These are phyloP conservation scores for Reinhardtius hippoglossoides DNA, from an alignment of 2,113 vertebrate genomes.

Conservation along the genomic window DNA sequence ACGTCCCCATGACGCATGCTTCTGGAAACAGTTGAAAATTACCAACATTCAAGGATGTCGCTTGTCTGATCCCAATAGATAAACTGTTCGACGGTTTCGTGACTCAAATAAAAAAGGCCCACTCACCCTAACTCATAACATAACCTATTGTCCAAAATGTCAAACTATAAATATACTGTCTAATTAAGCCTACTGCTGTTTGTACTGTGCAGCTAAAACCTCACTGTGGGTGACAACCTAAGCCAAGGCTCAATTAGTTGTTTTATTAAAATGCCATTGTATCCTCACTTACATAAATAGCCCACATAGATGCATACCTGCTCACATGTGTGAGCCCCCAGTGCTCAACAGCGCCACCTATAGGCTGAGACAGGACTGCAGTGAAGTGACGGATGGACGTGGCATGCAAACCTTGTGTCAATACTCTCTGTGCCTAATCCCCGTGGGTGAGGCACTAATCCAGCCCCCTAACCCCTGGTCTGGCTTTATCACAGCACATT, in stretches of 20 bases:
- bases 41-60: too few relatives aligned
- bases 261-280: neutral
- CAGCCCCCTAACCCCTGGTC: constrained; percentile 36
- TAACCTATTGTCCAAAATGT: too few relatives aligned
- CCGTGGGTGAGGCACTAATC: constrained; percentile 51
- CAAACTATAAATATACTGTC: too few relatives aligned
- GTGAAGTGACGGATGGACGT: constrained; percentile 15
- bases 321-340: constrained; percentile 12
- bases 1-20: too few relatives aligned
- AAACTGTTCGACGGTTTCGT: too few relatives aligned
- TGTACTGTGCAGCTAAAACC: neutral
- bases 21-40: too few relatives aligned
- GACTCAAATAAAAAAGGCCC: too few relatives aligned
- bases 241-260: neutral
- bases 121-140: too few relatives aligned
- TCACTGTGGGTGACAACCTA: neutral
- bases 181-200: too few relatives aligned
- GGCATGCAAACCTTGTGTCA: constrained; percentile 39
- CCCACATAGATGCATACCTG: constrained; percentile 11
- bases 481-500: constrained; percentile 37
- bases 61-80: too few relatives aligned
- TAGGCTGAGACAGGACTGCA: constrained; percentile 2
- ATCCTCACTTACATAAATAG: neutral
- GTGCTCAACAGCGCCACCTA: neutral
- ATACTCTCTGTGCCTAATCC: constrained; percentile 53